phyloP scores from a whole-genome alignment of 2,888 invertebrate genomes.

The Timandra comae region DNA sequence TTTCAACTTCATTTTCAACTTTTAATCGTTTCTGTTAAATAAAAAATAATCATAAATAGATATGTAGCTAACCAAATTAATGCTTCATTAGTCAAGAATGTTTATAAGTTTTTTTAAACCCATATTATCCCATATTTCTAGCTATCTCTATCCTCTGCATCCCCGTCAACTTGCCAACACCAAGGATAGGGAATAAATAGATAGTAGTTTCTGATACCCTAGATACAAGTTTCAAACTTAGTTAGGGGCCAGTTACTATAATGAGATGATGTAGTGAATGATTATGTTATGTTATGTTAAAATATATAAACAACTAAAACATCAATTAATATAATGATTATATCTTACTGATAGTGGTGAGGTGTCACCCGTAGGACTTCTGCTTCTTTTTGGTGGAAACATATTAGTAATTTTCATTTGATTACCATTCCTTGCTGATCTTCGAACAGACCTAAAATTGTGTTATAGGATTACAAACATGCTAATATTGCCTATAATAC shows the following conservation, averaged over 20 bases:
- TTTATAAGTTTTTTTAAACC: background rate
- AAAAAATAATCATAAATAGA: background rate
- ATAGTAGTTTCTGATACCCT: no score
- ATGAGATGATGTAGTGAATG: no score
- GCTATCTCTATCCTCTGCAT: no score
- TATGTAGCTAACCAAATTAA: background rate
- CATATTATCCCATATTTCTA: background rate
- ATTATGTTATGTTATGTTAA: background rate
- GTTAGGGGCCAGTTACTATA: no score
- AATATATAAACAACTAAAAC: background rate
- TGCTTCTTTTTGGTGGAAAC: slow-evolving; percentile 40
- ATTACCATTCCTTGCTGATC: slow-evolving; percentile 28
- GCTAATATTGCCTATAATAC: no score
- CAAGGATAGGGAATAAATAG: no score
- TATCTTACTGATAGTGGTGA: slow-evolving; percentile 11
- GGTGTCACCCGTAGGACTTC: slow-evolving; percentile 28
- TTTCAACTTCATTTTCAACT: background rate
- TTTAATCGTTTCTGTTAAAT: slow-evolving; percentile 1
- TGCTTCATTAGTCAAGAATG: background rate
- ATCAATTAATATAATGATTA: no score
- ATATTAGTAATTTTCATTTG: slow-evolving; percentile 43
- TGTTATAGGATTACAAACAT: no score
- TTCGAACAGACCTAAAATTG: no score
- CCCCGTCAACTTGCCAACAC: no score
- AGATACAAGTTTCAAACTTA: no score